A percentile compares a stretch with the other conserved stretches of the same genome.
Evolutionary conservation across 2,113 vertebrate genomes (phyloP).

Genomic region (Varanus salvator): DNA sequence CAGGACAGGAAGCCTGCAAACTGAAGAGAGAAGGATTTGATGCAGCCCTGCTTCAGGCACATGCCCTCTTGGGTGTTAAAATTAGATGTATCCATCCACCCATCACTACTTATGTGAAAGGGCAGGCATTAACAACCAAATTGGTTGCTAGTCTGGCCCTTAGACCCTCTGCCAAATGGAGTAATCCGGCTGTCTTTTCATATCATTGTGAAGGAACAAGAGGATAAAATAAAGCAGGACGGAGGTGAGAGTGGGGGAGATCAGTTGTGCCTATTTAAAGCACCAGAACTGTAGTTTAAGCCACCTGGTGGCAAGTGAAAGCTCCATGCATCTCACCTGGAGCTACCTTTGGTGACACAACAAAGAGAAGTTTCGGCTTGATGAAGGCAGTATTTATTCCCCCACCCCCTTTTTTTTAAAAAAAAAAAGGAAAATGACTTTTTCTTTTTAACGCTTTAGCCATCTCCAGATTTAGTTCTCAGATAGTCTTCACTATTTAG

Average conservation of each 20-base stretch:
- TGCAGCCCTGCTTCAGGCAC: background rate
- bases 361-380: conserved; percentile 42
- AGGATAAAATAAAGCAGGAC: background rate
- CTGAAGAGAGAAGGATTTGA: no score
- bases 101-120: background rate
- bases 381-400: background rate
- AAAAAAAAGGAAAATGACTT: no score
- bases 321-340: background rate
- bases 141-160: background rate
- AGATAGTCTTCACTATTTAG: conserved; percentile 35
- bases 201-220: background rate
- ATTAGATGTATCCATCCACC: background rate
- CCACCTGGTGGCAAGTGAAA: background rate
- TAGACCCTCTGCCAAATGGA: background rate
- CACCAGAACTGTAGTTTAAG: background rate
- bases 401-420: no score
- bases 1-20: no score
- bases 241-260: no score
- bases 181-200: background rate
- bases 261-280: background rate
- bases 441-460: conserved; percentile 4
- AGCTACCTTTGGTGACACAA: conserved; percentile 24
- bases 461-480: conserved; percentile 18
- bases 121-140: background rate
- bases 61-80: background rate